phyloP scores from a whole-genome alignment of 1,140 invertebrate species.

The Leptinotarsa defecta region DNA sequence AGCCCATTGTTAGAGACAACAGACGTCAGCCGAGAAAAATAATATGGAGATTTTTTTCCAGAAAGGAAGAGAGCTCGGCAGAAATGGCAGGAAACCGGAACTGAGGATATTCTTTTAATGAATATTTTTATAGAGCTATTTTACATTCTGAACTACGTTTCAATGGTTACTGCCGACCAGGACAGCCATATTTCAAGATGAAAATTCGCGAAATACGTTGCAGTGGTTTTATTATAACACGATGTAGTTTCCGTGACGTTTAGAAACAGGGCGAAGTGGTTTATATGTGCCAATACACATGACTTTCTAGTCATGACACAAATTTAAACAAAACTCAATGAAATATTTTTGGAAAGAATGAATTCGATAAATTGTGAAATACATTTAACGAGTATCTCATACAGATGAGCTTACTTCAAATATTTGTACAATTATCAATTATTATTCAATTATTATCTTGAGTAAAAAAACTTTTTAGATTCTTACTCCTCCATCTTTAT shows the following conservation, averaged over 20 bases:
- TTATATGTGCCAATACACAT: no score
- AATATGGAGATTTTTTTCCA: constrained; percentile 43
- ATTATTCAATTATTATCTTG: no score
- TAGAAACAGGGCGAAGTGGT: no score
- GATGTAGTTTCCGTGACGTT: not conserved
- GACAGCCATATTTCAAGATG: constrained; percentile 24
- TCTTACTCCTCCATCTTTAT: no score
- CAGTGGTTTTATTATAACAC: constrained; percentile 7
- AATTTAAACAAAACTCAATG: no score
- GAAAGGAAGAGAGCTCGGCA: constrained; percentile 40
- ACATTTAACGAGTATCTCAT: no score
- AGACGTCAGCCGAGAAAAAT: constrained; percentile 44
- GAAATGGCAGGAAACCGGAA: constrained; percentile 50
- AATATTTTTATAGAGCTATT: constrained; percentile 47
- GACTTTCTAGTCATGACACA: no score
- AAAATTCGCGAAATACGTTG: constrained; percentile 8
- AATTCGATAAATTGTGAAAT: no score
- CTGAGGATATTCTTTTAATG: constrained; percentile 45
- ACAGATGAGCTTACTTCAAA: no score
- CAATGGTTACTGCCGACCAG: constrained; percentile 31
- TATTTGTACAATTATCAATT: no score
- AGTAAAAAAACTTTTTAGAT: no score
- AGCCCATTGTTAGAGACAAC: constrained; percentile 29
- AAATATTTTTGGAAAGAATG: no score
- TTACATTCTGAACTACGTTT: constrained; percentile 44